Evolutionary conservation across 2,888 invertebrate species (phyloP).

Genomic region (Drosophila percnosoma): DNA sequence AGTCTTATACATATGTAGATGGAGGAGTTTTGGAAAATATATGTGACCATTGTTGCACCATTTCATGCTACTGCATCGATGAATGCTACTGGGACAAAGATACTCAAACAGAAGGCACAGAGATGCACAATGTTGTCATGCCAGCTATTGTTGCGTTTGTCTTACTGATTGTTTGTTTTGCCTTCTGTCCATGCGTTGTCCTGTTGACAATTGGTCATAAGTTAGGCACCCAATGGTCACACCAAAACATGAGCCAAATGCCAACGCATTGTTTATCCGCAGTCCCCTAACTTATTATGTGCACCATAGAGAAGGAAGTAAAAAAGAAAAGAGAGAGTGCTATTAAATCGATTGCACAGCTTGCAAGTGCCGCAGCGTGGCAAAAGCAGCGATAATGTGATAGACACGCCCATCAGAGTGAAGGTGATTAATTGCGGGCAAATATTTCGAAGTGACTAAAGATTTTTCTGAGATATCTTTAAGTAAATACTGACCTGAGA

Average conservation of each 20-base stretch:
- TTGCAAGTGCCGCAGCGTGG: slow-evolving; percentile 33
- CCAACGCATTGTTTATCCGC: slow-evolving; percentile 66
- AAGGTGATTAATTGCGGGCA: slow-evolving; percentile 54
- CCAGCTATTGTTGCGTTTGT: slow-evolving; percentile 53
- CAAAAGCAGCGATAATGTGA: slow-evolving; percentile 59
- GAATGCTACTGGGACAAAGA: slow-evolving; percentile 14
- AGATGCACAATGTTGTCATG: slow-evolving; percentile 66
- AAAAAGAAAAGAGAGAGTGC: slow-evolving; percentile 24
- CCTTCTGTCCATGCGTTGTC: slow-evolving; percentile 58
- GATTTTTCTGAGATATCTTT: background rate
- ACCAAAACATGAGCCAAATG: slow-evolving; percentile 59
- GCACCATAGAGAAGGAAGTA: slow-evolving; percentile 37
- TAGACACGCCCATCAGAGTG: slow-evolving; percentile 56
- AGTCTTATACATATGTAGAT: slow-evolving; percentile 24
- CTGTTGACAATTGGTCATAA: slow-evolving; percentile 71
- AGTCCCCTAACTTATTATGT: slow-evolving; percentile 50
- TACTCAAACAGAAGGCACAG: slow-evolving; percentile 48
- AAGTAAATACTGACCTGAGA: background rate
- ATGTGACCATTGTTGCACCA: slow-evolving; percentile 70
- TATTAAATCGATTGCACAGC: slow-evolving; percentile 58
- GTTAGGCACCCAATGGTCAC: slow-evolving; percentile 51
- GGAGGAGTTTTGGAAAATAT: slow-evolving; percentile 70
- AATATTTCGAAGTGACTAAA: background rate
- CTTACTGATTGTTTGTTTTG: slow-evolving; percentile 77
- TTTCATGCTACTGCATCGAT: slow-evolving; percentile 56